These are phyloP conservation scores for Sporophila hypoxantha DNA, from an alignment of 2,113 vertebrate genomes.

Conservation along the genomic window DNA sequence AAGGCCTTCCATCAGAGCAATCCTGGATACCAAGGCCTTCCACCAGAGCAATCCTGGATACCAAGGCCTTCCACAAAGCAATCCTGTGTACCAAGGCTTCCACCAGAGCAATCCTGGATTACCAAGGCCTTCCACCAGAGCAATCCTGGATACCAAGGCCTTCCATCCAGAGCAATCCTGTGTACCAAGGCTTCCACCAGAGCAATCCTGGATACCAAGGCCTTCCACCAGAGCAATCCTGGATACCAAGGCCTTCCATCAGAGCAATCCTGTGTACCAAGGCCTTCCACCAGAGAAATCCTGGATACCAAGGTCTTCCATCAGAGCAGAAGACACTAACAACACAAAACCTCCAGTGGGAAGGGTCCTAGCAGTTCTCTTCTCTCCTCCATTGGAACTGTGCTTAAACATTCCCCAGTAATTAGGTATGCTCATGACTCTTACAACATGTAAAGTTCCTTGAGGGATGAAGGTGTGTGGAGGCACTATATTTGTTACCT, in stretches of 20 bases:
- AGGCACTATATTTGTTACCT: not conserved
- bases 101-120: too few relatives aligned
- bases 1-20: not conserved
- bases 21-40: not conserved
- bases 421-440: not conserved
- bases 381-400: not conserved
- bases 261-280: not conserved
- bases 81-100: not conserved
- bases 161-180: too few relatives aligned
- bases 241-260: not conserved
- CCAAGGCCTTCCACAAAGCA: too few relatives aligned
- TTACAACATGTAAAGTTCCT: not conserved
- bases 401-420: not conserved
- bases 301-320: too few relatives aligned
- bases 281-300: too few relatives aligned
- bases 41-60: too few relatives aligned
- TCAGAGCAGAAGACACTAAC: not conserved
- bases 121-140: not conserved
- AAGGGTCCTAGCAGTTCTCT: not conserved
- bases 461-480: not conserved
- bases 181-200: not conserved
- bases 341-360: not conserved
- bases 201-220: not conserved
- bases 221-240: not conserved
- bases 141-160: too few relatives aligned